A percentile compares a stretch with the other conserved stretches of the same genome.
Evolutionary conservation across 2,888 invertebrate species (phyloP).

Genomic region (Diaprepes abbreviatus): DNA sequence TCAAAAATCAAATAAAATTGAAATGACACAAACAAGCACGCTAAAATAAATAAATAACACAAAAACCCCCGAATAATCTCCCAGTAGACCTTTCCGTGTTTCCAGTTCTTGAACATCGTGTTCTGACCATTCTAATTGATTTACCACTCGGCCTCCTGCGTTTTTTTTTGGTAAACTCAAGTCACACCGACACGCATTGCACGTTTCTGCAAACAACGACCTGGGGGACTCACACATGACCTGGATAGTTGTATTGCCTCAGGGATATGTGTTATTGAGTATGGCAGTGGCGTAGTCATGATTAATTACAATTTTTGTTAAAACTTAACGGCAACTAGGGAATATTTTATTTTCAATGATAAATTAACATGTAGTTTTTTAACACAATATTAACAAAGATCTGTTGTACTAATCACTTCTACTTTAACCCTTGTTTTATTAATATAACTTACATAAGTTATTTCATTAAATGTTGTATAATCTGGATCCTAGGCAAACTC

Average conservation of each 20-base stretch:
- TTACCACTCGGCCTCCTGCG: constrained; percentile 24
- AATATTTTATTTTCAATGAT: too few relatives aligned
- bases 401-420: too few relatives aligned
- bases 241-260: background rate
- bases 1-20: background rate
- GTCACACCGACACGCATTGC: constrained; percentile 29
- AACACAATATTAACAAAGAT: too few relatives aligned
- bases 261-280: background rate
- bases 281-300: too few relatives aligned
- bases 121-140: constrained; percentile 33
- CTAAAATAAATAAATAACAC: constrained; percentile 20
- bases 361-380: too few relatives aligned
- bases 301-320: too few relatives aligned
- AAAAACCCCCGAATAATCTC: constrained; percentile 15
- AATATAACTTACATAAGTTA: too few relatives aligned
- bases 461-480: too few relatives aligned
- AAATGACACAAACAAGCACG: background rate
- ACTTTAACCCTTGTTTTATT: too few relatives aligned
- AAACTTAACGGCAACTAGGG: too few relatives aligned
- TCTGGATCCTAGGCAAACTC: too few relatives aligned
- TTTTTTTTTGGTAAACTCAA: constrained; percentile 32
- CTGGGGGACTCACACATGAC: constrained; percentile 23
- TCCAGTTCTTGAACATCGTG: constrained; percentile 26
- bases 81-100: constrained; percentile 22
- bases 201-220: constrained; percentile 28